Percentiles rank a stretch among this genome's conserved stretches.
Conservation (phyloP, 2,797 vertebrate genomes). For the Typhlichthys subterraneus region DNA sequence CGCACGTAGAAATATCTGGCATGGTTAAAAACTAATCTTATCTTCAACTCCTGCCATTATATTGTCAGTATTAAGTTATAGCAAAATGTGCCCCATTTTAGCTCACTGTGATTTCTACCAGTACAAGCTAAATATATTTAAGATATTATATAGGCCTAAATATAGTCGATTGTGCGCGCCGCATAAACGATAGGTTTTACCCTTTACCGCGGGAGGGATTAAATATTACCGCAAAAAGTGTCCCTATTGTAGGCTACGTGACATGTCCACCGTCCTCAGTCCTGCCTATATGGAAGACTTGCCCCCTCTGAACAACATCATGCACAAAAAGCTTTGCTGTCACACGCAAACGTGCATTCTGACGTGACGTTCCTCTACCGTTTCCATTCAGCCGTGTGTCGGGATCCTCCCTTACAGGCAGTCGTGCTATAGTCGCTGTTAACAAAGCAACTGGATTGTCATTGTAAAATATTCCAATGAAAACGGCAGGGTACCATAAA, state of each 20-base stretch:
- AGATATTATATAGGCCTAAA: no score
- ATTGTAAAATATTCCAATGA: slow-evolving; percentile 28
- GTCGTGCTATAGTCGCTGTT: slow-evolving; percentile 53
- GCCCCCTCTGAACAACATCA: slow-evolving; percentile 47
- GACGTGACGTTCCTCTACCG: slow-evolving; percentile 63
- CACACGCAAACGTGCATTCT: slow-evolving; percentile 74
- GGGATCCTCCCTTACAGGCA: slow-evolving; percentile 74
- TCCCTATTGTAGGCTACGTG: background rate
- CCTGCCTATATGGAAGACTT: slow-evolving; percentile 19
- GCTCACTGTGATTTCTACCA: no score
- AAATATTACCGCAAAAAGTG: slow-evolving; percentile 3
- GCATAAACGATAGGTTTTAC: no score
- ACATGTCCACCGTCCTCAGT: background rate
- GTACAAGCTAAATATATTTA: no score
- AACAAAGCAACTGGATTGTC: slow-evolving; percentile 41
- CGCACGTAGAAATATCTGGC: no score
- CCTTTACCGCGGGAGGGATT: no score
- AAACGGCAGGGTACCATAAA: slow-evolving; percentile 36
- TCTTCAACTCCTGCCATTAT: no score
- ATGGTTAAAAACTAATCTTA: no score
- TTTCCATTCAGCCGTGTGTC: slow-evolving; percentile 56
- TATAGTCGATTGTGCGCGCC: no score
- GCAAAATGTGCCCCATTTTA: no score
- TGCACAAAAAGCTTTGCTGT: slow-evolving; percentile 44
- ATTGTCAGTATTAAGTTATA: no score